Conservation (phyloP, 1,140 invertebrate species). For the Ectropis grisescens region DNA sequence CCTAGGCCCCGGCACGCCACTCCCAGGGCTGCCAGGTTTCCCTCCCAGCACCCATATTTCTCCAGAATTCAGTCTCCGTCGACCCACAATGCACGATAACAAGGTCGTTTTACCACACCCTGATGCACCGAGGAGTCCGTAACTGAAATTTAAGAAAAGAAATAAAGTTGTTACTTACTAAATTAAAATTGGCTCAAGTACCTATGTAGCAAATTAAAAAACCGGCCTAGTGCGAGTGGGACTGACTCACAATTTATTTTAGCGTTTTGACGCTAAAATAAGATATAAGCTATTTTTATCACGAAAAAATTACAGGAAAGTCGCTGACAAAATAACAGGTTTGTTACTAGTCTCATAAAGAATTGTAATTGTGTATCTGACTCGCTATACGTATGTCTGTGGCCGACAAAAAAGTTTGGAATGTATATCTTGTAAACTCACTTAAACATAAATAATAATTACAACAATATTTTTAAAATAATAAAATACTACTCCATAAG, state of each 20-base stretch:
- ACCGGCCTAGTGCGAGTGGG: not conserved
- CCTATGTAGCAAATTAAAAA: not conserved
- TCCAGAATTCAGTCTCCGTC: slow-evolving; percentile 84
- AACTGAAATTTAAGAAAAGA: slow-evolving; percentile 71
- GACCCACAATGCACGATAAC: slow-evolving; percentile 88
- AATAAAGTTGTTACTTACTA: slow-evolving; percentile 2
- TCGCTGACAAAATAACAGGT: not conserved
- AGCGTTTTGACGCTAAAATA: too few species aligned
- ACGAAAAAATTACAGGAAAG: too few species aligned
- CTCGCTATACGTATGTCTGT: too few species aligned
- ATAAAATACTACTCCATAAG: too few species aligned
- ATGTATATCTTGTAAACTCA: too few species aligned
- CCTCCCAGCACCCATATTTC: slow-evolving; percentile 90
- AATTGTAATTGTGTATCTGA: too few species aligned
- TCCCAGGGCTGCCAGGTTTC: slow-evolving; percentile 84
- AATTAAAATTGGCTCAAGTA: too few species aligned
- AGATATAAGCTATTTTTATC: too few species aligned
- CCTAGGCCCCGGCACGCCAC: slow-evolving; percentile 86
- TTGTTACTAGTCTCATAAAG: too few species aligned
- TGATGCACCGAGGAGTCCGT: slow-evolving; percentile 88
- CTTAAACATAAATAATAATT: too few species aligned
- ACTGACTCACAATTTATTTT: not conserved
- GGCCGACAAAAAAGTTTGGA: too few species aligned
- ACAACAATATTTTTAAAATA: too few species aligned
- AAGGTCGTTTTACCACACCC: slow-evolving; percentile 90